Base-by-base conservation (phyloP, 2,113 vertebrate species). In the Phalacrocorax carbo region DNA sequence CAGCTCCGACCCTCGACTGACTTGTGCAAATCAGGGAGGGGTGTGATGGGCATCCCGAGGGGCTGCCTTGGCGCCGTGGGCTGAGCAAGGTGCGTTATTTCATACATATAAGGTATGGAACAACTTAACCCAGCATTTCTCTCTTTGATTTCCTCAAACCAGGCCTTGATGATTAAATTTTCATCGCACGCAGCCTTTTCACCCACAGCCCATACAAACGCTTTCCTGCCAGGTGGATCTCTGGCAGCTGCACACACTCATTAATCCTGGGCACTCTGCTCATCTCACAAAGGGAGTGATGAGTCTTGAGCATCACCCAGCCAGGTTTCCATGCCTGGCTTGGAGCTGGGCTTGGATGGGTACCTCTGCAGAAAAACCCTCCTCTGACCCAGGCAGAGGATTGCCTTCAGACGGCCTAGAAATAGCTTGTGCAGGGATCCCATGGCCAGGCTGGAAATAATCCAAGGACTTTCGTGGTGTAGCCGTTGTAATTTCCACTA, bases 311-410 rank as follows among this genome's bases (percentile, higher is more conserved):
- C 71, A 58, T 46, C 80, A 57, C 52, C 57, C 88, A 89, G 85
- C n/a, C 77, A 62, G 60, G n/a, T 81, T 81, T 65, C 84, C 32
- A 0, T 16, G 73, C 69, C 73, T 2, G 0, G 40, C 36, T 32
- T 81, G 82, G n/a, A 93, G 90, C 29, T 5, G 36, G 73, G 60
- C 11, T 66, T 75, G 85, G 54, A 3, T 90, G 75, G 65, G 17
- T 9, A 46, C 49, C 91, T 92, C 89, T 70, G 64, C 81, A 77
- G 83, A 94, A 68, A 68, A 92, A 32, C 71, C 69, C 38, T 51
- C 14, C 54, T 91, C 69, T n/a, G 46, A 57, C 78, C 27, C 84
- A 73, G 76, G 54, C 76, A 16, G 76, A 73, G 60, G 26, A 57
- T 57, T 83, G 57, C 77, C 71, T 88, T 70, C 76, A 77, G 80